A percentile compares a stretch with the other conserved stretches of the same genome.
Conservation (phyloP, 2,797 vertebrate genomes). For the Mormyrops boulengeri region DNA sequence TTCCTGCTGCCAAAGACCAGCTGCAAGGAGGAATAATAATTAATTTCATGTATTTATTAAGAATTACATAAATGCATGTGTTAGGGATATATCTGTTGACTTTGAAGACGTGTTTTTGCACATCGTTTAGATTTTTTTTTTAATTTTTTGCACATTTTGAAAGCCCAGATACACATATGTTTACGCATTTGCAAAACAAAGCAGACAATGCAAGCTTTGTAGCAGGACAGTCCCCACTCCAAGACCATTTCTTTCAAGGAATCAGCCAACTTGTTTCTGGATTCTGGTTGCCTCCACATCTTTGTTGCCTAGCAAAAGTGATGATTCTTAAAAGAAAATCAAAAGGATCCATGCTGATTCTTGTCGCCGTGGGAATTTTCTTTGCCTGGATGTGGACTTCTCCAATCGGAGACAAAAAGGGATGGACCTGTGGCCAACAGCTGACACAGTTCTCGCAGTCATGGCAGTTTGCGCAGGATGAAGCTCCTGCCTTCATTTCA, state of each 20-base stretch:
- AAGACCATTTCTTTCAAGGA: background rate
- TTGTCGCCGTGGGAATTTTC: background rate
- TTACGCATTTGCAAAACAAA: background rate
- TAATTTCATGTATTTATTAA: background rate
- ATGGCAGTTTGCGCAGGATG: background rate
- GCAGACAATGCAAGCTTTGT: background rate
- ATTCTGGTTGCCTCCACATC: background rate
- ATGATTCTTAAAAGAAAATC: background rate
- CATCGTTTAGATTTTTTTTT: background rate
- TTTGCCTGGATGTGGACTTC: background rate
- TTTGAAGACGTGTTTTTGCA: background rate
- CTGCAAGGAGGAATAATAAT: background rate
- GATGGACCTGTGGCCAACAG: background rate
- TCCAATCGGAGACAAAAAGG: background rate
- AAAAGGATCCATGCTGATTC: background rate
- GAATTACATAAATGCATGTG: background rate
- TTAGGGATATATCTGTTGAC: constrained; percentile 5
- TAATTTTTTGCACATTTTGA: background rate
- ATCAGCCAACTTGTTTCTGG: background rate
- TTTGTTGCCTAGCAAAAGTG: background rate
- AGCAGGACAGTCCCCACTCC: background rate
- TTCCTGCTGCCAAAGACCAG: background rate
- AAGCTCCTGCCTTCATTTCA: background rate
- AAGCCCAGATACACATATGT: background rate
- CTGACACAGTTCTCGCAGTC: background rate